Evolutionary conservation across 2,797 vertebrate genomes (phyloP), one percentile per base, ranked within the genome.

Genomic region (Oreonectes daqikongensis): DNA sequence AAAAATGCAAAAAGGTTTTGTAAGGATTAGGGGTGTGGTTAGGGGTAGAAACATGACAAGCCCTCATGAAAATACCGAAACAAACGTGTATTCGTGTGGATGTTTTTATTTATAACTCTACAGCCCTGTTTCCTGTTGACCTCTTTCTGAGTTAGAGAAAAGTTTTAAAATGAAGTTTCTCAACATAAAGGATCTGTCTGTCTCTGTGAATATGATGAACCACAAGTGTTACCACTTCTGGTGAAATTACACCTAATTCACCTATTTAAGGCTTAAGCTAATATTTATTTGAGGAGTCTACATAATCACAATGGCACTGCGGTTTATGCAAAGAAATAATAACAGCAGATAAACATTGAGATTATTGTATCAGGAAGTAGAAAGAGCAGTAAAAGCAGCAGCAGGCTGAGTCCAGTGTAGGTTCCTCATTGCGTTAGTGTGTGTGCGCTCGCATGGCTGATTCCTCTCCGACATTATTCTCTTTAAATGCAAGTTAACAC

Each of bases 311-410:
- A 26, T 18, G 15, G 11, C 38, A 11, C 20, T 18, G 53, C 9
- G 61, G 57, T 48, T 61, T 70, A 87, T 84, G 85, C 84, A 85
- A 85, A 87, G 78, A 48, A 24, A 68, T 24, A 28, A 44, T 66
- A 53, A 66, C 42, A n/a, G 30, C 57, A 59, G 55, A 60, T 70
- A 52, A 75, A 73, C 64, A 18, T 44, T 42, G 6, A 68, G 57
- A 77, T 67, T 35, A 63, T 14, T 75, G 74, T 72, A 85, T 74
- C 81, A 84, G 82, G 86, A 87, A 87, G 86, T 84, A 66, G 69
- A 50, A 75, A 53, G 8, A 53, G 69, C 81, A 69, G 71, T 77
- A 78, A 84, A 82, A 79, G 61, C 17, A 46, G 44, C 69, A 52
- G 53, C 64, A 64, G 64, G 35, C 69, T 46, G 44, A 18, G 22